These are phyloP conservation scores for Odocoileus hemionus DNA, from an alignment of 2,113 vertebrate genomes.

Conservation along the genomic window DNA sequence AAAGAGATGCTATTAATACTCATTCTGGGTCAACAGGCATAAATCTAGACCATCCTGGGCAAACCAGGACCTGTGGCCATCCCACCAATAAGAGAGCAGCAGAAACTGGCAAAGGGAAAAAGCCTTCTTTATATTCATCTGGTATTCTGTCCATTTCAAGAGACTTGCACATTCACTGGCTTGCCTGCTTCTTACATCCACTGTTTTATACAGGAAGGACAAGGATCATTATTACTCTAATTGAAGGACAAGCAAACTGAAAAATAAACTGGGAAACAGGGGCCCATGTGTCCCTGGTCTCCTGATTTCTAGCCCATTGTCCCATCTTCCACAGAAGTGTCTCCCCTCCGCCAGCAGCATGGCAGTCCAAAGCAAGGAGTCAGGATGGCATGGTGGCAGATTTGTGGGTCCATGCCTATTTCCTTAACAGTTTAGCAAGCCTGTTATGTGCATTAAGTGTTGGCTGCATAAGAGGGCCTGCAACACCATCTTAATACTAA, in stretches of 20 bases:
- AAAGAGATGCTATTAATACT: neutral
- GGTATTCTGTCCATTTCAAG: neutral
- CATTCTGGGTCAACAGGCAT: neutral
- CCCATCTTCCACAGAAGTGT: neutral
- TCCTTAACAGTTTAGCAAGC: constrained; percentile 10
- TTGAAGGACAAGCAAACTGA: neutral
- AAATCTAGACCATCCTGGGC: neutral
- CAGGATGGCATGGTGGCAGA: neutral
- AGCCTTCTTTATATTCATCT: neutral
- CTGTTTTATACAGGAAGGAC: neutral
- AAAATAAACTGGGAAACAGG: neutral
- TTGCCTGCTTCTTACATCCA: neutral
- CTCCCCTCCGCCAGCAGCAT: neutral
- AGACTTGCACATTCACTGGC: neutral
- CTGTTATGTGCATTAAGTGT: neutral
- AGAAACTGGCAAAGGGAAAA: neutral
- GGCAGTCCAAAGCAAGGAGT: neutral
- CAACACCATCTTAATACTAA: constrained; percentile 41
- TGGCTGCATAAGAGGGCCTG: neutral
- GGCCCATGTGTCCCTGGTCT: neutral
- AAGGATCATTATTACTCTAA: neutral
- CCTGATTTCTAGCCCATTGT: neutral
- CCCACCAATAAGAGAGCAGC: neutral
- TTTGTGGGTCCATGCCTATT: neutral
- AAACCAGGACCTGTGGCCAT: neutral